A percentile compares a stretch with the other conserved stretches of the same genome.
Evolutionary conservation across 2,888 invertebrate species (phyloP).

Genomic region (Pogonocherus hispidulus): DNA sequence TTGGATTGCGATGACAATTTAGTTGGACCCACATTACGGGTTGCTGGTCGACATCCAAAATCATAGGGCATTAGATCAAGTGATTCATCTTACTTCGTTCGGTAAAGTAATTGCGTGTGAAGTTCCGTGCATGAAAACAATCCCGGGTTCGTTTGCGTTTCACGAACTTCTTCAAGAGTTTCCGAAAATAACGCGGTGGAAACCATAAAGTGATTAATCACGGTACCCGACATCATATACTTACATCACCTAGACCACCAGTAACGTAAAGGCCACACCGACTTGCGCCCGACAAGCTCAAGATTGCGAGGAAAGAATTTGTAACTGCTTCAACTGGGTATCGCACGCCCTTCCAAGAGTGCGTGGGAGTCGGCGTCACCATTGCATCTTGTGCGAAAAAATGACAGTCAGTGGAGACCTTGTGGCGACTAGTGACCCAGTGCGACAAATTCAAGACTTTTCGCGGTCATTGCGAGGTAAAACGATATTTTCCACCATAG

Average conservation of each 20-base stretch:
- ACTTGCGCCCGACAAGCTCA: slow-evolving; percentile 55
- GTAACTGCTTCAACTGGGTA: slow-evolving; percentile 51
- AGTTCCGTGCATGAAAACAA: background rate
- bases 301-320: slow-evolving; percentile 47
- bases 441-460: slow-evolving; percentile 18
- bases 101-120: slow-evolving; percentile 1
- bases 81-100: background rate
- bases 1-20: slow-evolving; percentile 9
- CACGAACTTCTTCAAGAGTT: too few species aligned
- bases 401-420: slow-evolving; percentile 54
- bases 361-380: slow-evolving; percentile 60
- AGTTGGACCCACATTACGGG: background rate
- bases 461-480: background rate
- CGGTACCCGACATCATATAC: background rate
- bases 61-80: background rate
- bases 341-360: slow-evolving; percentile 47
- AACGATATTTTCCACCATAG: background rate
- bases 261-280: slow-evolving; percentile 55
- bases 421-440: slow-evolving; percentile 41
- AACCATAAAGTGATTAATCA: too few species aligned
- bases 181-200: too few species aligned
- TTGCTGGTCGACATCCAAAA: slow-evolving; percentile 1
- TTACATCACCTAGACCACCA: slow-evolving; percentile 43
- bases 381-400: slow-evolving; percentile 59
- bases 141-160: too few species aligned